phyloP scores from a whole-genome alignment of 2,113 vertebrate genomes.

The Anolis sagrei region DNA sequence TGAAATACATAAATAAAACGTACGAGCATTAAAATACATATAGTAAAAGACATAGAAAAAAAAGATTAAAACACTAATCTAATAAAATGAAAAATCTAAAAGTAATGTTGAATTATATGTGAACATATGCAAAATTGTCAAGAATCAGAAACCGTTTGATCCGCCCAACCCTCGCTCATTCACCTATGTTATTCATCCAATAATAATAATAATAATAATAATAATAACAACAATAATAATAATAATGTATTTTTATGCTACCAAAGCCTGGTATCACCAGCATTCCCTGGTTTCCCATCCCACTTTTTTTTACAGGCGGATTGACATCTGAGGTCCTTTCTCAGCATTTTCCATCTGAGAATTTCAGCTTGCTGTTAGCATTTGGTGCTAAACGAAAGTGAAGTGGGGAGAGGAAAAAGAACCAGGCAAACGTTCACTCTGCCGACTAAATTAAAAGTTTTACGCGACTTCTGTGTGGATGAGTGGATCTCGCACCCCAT shows the following conservation, averaged over 20 bases:
- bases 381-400: neutral
- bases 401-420: neutral
- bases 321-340: no score
- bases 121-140: neutral
- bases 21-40: no score
- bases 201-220: no score
- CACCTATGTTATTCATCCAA: neutral
- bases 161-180: neutral
- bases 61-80: no score
- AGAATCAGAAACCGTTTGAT: neutral
- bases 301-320: neutral
- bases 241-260: neutral
- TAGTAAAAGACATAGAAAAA: no score
- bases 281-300: no score
- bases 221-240: no score
- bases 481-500: constrained; percentile 1
- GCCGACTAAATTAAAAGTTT: constrained; percentile 36
- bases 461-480: constrained; percentile 40
- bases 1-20: no score
- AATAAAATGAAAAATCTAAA: neutral
- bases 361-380: fast-evolving
- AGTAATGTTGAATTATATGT: neutral
- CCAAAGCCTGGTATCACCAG: neutral
- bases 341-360: neutral
- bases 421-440: neutral